Evolutionary conservation across 2,888 invertebrate genomes (phyloP), one percentile per base, ranked within the genome.

Genomic region (Phyllotreta cruciferae): DNA sequence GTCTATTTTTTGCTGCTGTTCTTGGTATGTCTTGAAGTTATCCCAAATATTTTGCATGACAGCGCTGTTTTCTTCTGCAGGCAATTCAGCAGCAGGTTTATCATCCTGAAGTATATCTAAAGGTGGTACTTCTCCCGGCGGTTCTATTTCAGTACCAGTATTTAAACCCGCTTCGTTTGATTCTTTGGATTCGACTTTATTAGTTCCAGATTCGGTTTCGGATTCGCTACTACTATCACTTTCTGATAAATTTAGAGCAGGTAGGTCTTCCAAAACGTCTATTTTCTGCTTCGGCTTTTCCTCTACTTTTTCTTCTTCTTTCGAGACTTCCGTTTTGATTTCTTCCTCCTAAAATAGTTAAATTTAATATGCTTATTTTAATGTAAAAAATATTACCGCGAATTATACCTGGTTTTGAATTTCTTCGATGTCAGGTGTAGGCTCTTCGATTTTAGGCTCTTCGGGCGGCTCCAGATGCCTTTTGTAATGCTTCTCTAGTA

Each of bases 231-330:
- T 91, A 67, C 90, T 91, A 73, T 93, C 93, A 77, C 92, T 92
- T 74, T 93, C 93, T 0, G 93, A 93, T 44, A 94, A 83, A 83
- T 93, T 93, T 44, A 93, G 82, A 1, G 91, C 93, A 2, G 92
- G 93, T 58, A 94, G 82, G 82, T 93, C 88, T 67, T 85, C 84
- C 1, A 64, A 37, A 4, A 89, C 84, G 75, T 89, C 90, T 3
- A 88, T 85, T 56, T 86, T 85, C 4, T 80, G 81, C 72, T 83
- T 83, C 1, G 74, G 68, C 63, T 76, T 76, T 44, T 72, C 71
- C 39, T 75, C 74, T 1, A 53, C 63, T 47, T 67, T 69, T 58
- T 69, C 67, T 50, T 71, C 70, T 62, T 77, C 73, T 36, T 71
- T 67, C 14, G 66, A 81, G 65, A 74, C 69, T 73, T 82, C 82